A percentile compares a stretch with the other conserved stretches of the same genome.
These are phyloP conservation scores for Netelia virgata DNA, from an alignment of 2,888 invertebrate genomes.

Conservation along the genomic window DNA sequence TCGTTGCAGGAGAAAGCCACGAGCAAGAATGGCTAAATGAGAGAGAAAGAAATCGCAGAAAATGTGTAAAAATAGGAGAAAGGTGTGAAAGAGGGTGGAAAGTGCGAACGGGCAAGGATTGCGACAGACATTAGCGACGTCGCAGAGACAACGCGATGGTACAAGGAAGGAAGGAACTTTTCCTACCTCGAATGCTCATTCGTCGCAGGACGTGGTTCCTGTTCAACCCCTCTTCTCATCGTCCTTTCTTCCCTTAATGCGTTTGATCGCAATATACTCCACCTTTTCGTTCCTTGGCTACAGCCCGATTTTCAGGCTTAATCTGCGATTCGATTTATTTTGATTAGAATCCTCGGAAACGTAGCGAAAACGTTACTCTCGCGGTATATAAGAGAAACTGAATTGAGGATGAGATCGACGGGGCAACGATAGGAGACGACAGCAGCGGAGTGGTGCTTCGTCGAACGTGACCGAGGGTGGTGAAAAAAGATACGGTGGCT, in stretches of 20 bases:
- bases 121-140: slow-evolving; percentile 17
- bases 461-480: slow-evolving; percentile 8
- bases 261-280: slow-evolving; percentile 41
- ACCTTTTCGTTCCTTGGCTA: background rate
- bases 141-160: slow-evolving; percentile 10
- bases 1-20: slow-evolving; percentile 34
- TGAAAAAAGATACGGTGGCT: background rate
- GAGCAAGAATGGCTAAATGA: slow-evolving; percentile 19
- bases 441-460: slow-evolving; percentile 10
- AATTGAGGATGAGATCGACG: slow-evolving; percentile 46
- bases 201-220: slow-evolving; percentile 41
- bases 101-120: slow-evolving; percentile 12
- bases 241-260: background rate
- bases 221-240: slow-evolving; percentile 33
- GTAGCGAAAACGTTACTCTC: slow-evolving; percentile 47
- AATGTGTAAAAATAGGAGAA: slow-evolving; percentile 14
- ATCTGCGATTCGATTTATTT: slow-evolving; percentile 78
- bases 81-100: slow-evolving; percentile 32
- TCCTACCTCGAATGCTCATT: slow-evolving; percentile 24
- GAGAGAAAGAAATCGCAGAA: slow-evolving; percentile 41
- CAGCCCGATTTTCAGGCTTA: slow-evolving; percentile 63
- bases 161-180: slow-evolving; percentile 6
- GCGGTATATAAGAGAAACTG: slow-evolving; percentile 38
- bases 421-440: background rate
- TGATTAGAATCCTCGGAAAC: slow-evolving; percentile 72